A percentile compares a stretch with the other conserved stretches of the same genome.
Conservation (phyloP, 30 jellyfish, hydroid and myxozoan genomes). For the Aurelia sp. region DNA sequence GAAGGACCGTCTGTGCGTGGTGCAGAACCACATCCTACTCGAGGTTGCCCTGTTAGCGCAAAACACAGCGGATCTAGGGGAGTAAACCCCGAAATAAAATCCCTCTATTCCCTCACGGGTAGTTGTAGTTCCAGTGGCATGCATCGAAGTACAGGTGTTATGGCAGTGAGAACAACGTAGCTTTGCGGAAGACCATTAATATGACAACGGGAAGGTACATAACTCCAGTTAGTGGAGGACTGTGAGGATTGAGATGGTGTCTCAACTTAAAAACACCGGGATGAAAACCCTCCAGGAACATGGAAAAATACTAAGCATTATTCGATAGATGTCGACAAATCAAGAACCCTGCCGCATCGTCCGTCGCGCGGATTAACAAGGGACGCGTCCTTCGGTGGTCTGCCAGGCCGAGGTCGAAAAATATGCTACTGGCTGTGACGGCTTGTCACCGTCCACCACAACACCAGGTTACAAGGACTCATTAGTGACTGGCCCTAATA, state of each 20-base stretch:
- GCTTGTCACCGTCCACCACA: not conserved
- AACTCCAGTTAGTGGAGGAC: too few species aligned
- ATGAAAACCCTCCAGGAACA: not conserved
- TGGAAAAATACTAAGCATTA: not conserved
- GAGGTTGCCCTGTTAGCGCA: too few species aligned
- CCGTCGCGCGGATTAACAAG: slow-evolving; percentile 11
- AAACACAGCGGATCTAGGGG: too few species aligned
- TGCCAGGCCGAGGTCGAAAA: slow-evolving; percentile 51
- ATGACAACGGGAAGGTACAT: too few species aligned
- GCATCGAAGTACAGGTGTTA: too few species aligned
- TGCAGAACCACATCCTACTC: too few species aligned
- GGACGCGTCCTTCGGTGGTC: slow-evolving; percentile 45
- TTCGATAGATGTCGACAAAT: not conserved
- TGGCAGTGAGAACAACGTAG: too few species aligned
- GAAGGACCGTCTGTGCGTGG: too few species aligned
- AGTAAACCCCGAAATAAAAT: too few species aligned
- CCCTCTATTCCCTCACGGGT: too few species aligned
- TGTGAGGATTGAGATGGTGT: not conserved
- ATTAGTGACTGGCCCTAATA: not conserved
- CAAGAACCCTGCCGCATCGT: slow-evolving; percentile 21
- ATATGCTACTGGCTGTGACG: slow-evolving; percentile 14
- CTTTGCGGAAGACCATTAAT: too few species aligned
- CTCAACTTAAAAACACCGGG: not conserved
- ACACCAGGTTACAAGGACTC: not conserved
- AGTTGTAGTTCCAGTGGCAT: too few species aligned